Evolutionary conservation across 1,140 invertebrate species (phyloP), one percentile per base, ranked within the genome.

Genomic region (Pteromalus puparum): DNA sequence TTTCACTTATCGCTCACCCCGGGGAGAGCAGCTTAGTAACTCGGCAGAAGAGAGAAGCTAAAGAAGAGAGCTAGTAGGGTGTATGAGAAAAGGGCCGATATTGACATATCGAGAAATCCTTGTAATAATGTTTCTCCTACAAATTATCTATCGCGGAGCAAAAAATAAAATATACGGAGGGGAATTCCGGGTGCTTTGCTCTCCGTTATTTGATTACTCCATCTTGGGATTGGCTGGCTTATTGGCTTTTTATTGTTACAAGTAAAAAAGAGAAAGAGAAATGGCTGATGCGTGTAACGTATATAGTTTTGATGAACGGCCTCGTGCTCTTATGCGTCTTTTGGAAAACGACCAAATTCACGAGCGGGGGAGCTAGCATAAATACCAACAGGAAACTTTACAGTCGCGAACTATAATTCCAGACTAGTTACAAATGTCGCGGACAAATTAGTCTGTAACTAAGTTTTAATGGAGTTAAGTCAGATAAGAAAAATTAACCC

Each of bases 51-150:
- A 61, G 53, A 61, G 53, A 7, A 61, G 6, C 53, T 61, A 61
- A 61, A 61, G 53, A 61, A 61, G 53, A 61, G 53, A 61, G 18
- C 5, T 2, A 61, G 53, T 2, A 61, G 53, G 18, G 53, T 76
- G 15, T 79, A 86, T 77, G 70, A 85, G 72, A 46, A 75, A 75
- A 79, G 80, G 74, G 67, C 81, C 81, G 78, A 86, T 61, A 91
- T 91, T 91, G 91, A 91, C 91, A 89, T 88, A 90, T 92, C 86
- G 85, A 86, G 78, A 85, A 78, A 73, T 84, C 18, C 26, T 26
- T 34, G 48, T 84, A 84, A 84, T 80, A 80, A 80, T 53, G n/a
- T 73, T 79, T 83, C 73, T 68, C 53, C 26, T 68, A 48, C 46
- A 46, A 73, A 74, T 68, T 46, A 75, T n/a, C 30, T 75, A 75